These are phyloP conservation scores for Gouania willdenowi DNA, from an alignment of 2,797 vertebrate genomes.

Conservation along the genomic window DNA sequence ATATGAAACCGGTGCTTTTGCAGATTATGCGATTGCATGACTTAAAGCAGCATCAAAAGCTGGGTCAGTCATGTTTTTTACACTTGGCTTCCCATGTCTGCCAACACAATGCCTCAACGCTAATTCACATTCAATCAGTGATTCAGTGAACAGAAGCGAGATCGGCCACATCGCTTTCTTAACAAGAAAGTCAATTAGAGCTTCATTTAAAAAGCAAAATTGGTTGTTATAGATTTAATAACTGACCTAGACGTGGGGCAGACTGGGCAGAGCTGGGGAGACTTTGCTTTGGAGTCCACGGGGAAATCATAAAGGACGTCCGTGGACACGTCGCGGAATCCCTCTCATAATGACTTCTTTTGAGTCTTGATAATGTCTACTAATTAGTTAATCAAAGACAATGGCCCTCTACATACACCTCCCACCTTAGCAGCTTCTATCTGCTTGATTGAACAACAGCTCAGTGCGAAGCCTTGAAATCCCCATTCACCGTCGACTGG, in stretches of 20 bases:
- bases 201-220: conserved; percentile 73
- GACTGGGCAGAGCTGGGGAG: conserved; percentile 36
- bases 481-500: conserved; percentile 37
- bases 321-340: conserved; percentile 50
- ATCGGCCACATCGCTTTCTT: conserved; percentile 50
- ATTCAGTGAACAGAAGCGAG: conserved; percentile 47
- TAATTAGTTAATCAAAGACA: conserved; percentile 83
- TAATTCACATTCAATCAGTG: conserved; percentile 48
- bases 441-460: conserved; percentile 57
- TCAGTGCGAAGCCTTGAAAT: conserved; percentile 47
- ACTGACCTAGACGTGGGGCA: conserved; percentile 57
- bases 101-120: conserved; percentile 29
- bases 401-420: conserved; percentile 61
- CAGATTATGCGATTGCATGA: not conserved
- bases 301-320: too few species aligned
- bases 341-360: conserved; percentile 77
- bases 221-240: conserved; percentile 73
- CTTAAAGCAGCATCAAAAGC: conserved; percentile 22
- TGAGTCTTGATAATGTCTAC: conserved; percentile 79
- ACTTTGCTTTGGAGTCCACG: conserved; percentile 38
- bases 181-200: conserved; percentile 71
- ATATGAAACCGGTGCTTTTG: too few species aligned
- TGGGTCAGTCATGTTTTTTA: conserved; percentile 8
- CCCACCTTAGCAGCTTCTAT: conserved; percentile 60
- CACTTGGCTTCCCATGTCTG: conserved; percentile 27